Conservation (phyloP, 2,888 invertebrate species). For the Acleris sparsana region DNA sequence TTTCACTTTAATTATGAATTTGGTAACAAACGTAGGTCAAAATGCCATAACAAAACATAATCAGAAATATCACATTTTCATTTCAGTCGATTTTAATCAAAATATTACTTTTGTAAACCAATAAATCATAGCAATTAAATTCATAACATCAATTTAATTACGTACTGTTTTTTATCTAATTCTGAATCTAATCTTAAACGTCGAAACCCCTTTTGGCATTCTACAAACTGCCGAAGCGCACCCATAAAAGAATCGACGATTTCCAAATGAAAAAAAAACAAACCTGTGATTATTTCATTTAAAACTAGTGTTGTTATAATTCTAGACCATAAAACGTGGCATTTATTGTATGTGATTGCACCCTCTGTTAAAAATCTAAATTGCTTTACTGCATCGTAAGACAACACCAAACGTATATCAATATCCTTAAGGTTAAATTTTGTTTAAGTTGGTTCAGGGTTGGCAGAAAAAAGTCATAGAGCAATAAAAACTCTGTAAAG, state of each 20-base stretch:
- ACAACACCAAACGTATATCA: too few species aligned
- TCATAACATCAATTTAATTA: too few species aligned
- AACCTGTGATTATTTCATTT: constrained; percentile 22
- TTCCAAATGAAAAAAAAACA: not conserved
- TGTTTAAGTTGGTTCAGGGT: not conserved
- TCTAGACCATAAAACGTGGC: constrained; percentile 19
- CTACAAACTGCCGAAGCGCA: not conserved
- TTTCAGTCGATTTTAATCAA: too few species aligned
- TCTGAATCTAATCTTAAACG: not conserved
- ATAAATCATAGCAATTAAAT: too few species aligned
- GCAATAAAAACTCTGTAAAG: constrained; percentile 11
- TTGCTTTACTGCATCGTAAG: not conserved
- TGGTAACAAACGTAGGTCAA: too few species aligned
- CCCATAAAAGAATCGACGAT: not conserved
- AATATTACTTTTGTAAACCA: too few species aligned
- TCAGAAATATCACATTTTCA: too few species aligned
- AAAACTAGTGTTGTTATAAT: constrained; percentile 26
- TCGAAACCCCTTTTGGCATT: not conserved
- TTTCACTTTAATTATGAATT: too few species aligned
- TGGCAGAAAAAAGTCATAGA: not conserved
- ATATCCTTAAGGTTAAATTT: not conserved
- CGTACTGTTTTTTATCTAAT: too few species aligned
- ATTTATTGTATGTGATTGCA: constrained; percentile 15
- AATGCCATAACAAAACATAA: too few species aligned
- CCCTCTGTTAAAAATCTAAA: constrained; percentile 17